Evolutionary conservation across 2,113 vertebrate genomes (phyloP).

Genomic region (Pluvialis apricaria): DNA sequence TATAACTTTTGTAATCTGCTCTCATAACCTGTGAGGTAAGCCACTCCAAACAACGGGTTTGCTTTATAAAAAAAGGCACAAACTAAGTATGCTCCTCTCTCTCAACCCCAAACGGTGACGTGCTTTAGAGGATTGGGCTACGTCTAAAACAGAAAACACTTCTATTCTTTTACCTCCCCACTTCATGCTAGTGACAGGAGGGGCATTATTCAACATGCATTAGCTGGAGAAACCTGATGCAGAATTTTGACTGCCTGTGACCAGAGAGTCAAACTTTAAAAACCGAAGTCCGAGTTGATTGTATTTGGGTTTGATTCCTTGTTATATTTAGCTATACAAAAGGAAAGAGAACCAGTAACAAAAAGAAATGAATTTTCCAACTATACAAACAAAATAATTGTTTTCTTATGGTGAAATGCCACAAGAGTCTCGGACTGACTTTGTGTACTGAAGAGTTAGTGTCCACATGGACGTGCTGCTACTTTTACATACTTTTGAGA

Average conservation of each 20-base stretch:
- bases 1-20: not conserved
- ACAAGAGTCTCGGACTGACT: not conserved
- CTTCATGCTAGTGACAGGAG: not conserved
- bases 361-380: not conserved
- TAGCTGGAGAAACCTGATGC: not conserved
- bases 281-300: not conserved
- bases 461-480: fast-evolving
- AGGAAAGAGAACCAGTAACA: not conserved
- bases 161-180: not conserved
- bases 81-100: not conserved
- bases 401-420: not conserved
- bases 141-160: not conserved
- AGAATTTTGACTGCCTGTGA: not conserved
- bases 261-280: not conserved
- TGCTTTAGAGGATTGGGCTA: not conserved
- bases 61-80: not conserved
- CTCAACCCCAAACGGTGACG: fast-evolving
- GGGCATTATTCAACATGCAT: not conserved
- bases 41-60: not conserved
- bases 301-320: not conserved
- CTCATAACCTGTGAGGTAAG: not conserved
- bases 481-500: not conserved
- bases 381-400: not conserved
- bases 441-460: fast-evolving
- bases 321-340: not conserved